A percentile compares a stretch with the other conserved stretches of the same genome.
Conservation (phyloP, 2,113 vertebrate genomes). For the Ramphastos sulfuratus region DNA sequence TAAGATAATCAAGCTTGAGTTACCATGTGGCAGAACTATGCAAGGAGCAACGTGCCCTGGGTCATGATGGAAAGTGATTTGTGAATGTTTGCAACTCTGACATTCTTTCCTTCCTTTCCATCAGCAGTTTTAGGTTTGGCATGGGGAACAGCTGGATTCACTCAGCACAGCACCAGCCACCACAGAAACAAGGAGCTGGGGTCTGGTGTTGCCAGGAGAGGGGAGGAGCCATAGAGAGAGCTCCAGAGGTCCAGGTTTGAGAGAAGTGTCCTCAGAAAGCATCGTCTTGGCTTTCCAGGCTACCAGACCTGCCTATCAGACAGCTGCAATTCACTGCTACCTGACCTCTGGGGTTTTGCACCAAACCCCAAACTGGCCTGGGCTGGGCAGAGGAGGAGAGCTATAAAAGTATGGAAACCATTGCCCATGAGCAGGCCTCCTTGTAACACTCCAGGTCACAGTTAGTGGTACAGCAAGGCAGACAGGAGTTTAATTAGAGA, state of each 20-base stretch:
- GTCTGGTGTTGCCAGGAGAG: background rate
- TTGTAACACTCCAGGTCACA: background rate
- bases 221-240: background rate
- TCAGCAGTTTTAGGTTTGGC: background rate
- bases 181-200: background rate
- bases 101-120: background rate
- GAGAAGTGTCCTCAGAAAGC: background rate
- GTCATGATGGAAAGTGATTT: background rate
- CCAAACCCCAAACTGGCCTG: background rate
- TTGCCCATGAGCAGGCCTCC: background rate
- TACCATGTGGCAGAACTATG: background rate
- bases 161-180: background rate
- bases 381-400: background rate
- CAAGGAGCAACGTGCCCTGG: background rate
- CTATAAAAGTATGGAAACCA: background rate
- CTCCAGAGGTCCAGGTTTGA: background rate
- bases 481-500: background rate
- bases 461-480: background rate
- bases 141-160: background rate
- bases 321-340: background rate
- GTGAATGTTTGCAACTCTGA: background rate
- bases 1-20: background rate
- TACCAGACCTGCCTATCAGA: background rate
- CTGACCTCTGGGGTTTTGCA: background rate
- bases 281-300: background rate